Evolutionary conservation across 2,888 invertebrate species (phyloP), one percentile per base, ranked within the genome.

Genomic region (Scelioninae gen. 2): DNA sequence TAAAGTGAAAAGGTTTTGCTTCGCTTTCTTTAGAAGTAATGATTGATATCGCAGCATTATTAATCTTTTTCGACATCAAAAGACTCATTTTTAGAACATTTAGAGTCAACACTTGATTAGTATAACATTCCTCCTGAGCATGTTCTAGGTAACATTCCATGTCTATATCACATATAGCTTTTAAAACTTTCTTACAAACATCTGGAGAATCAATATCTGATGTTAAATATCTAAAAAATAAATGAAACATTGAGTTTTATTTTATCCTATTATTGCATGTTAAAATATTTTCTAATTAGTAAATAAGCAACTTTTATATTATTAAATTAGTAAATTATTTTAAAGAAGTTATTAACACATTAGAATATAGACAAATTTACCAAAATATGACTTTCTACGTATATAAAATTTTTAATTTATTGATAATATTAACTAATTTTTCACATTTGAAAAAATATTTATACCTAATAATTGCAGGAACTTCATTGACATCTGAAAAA

Each of bases 1-100:
- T 85, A 53, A 93, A 87, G 85, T 94, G 93, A 71, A 94, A 88
- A 0, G 92, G 88, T 85, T 91, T 91, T 73, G 90, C 89, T 67
- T 90, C 90, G 37, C 87, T 84, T 81, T 88, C 89, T 58, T 90
- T 87, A 60, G 82, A 85, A 55, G 88, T 87, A 69, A 92, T 86
- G n/a, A 89, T 86, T 80, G 89, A 89, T 1, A 90, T 77, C 88
- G 91, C 91, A 25, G 89, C 87, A 78, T 90, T 89, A 0, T 87
- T 85, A 75, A 90, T 85, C 19, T 84, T 80, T 83, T 90, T 91
- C 4, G 89, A 89, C 39, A 88, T 87, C 6, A 89, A 80, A 72
- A 91, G 87, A 39, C 88, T 89, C 75, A 87, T 88, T 80, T 90
- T 88, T 52, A 93, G 87, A 31, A 89, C 88, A 68, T 87, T 85